Conservation (phyloP, 1,140 invertebrate genomes). For the Drosophila pseudoobscura region DNA sequence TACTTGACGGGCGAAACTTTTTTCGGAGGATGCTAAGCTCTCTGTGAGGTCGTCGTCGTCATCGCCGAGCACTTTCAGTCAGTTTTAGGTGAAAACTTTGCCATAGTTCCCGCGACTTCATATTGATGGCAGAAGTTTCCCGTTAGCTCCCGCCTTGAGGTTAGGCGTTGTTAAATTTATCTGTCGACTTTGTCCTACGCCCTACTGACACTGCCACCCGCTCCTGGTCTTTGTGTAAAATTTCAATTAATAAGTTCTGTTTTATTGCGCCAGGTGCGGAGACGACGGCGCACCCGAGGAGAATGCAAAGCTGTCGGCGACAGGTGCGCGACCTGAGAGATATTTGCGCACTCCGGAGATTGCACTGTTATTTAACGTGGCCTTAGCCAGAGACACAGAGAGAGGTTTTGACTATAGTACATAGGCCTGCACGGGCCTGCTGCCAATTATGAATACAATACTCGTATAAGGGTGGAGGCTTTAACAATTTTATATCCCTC, state of each 20-base stretch:
- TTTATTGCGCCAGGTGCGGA: constrained; percentile 3
- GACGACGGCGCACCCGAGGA: constrained; percentile 14
- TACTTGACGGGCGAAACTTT: constrained; percentile 46
- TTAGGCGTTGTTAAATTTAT: constrained; percentile 9
- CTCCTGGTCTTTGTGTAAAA: constrained; percentile 44
- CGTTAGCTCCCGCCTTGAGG: background rate
- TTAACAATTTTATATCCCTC: no score
- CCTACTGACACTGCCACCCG: constrained; percentile 1
- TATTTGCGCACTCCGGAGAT: background rate
- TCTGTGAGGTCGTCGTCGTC: background rate
- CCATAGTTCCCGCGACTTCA: constrained; percentile 43
- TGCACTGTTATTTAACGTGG: background rate
- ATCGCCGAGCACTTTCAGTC: constrained; percentile 50
- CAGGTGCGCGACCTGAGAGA: constrained; percentile 31
- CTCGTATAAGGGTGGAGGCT: no score
- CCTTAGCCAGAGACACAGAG: no score
- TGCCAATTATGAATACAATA: no score
- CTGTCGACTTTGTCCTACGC: constrained; percentile 14
- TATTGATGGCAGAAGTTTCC: constrained; percentile 56
- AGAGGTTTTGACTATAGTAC: no score
- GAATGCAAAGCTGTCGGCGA: constrained; percentile 57
- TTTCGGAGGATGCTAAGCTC: background rate
- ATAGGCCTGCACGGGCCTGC: no score
- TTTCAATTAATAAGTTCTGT: constrained; percentile 76
- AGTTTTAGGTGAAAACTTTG: constrained; percentile 76